Percentiles rank a stretch among this genome's conserved stretches.
Evolutionary conservation across 2,797 vertebrate genomes (phyloP).

Genomic region (Xiphophorus birchmanni): DNA sequence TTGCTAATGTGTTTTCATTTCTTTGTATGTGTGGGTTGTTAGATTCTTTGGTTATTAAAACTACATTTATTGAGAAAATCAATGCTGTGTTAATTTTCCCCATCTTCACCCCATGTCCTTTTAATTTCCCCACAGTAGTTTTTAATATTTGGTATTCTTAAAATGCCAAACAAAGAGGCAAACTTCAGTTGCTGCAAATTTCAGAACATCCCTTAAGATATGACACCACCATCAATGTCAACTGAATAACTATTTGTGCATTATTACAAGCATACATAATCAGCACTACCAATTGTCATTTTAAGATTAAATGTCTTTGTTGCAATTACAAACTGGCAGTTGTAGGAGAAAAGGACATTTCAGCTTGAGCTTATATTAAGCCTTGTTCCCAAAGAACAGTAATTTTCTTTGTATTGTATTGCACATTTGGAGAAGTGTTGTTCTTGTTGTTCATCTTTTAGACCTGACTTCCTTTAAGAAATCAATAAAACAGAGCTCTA

Average conservation of each 20-base stretch:
- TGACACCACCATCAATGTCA: not conserved
- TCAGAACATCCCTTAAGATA: not conserved
- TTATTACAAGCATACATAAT: not conserved
- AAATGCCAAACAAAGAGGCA: not conserved
- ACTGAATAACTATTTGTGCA: not conserved
- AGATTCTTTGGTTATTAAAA: not conserved
- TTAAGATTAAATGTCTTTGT: not conserved
- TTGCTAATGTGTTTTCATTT: not conserved
- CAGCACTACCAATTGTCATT: not conserved
- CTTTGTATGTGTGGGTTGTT: not conserved
- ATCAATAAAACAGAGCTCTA: conserved; percentile 1
- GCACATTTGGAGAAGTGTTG: not conserved
- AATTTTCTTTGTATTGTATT: conserved; percentile 2
- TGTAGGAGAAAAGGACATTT: not conserved
- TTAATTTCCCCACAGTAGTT: not conserved
- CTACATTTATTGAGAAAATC: not conserved
- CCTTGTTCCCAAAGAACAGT: not conserved
- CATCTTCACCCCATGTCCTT: not conserved
- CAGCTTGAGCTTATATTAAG: not conserved
- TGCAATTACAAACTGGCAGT: not conserved
- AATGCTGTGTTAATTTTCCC: not conserved
- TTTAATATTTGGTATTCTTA: not conserved
- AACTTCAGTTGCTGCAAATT: not conserved
- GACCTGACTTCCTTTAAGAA: not conserved
- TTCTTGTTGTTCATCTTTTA: not conserved